These are phyloP conservation scores for Sclerurus mexicanus DNA, from an alignment of 2,113 vertebrate species.

Conservation along the genomic window DNA sequence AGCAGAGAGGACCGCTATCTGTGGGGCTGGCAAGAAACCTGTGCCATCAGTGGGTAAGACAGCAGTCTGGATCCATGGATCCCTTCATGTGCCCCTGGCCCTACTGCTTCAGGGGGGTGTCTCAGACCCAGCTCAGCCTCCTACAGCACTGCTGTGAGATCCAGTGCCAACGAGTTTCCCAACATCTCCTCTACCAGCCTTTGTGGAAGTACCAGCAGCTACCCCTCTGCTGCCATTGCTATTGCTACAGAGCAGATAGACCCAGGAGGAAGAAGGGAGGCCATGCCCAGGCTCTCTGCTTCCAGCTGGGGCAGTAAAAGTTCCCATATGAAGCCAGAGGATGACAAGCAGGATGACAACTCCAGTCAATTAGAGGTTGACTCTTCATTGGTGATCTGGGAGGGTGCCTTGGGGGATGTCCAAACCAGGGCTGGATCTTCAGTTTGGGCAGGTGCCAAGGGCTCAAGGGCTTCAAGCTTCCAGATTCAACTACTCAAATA, in stretches of 20 bases:
- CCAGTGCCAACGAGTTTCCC: not conserved
- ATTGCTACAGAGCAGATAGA: not conserved
- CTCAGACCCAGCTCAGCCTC: not conserved
- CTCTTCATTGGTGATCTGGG: fast-evolving
- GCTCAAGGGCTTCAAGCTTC: not conserved
- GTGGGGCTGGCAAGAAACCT: not conserved
- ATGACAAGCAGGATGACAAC: fast-evolving
- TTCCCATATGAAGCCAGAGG: fast-evolving
- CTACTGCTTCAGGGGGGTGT: not conserved
- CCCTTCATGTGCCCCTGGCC: too few relatives aligned
- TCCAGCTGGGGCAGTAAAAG: fast-evolving
- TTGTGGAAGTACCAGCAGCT: too few relatives aligned
- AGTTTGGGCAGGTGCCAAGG: not conserved
- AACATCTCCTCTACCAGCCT: not conserved
- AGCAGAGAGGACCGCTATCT: fast-evolving
- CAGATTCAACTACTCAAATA: not conserved
- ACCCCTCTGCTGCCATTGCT: fast-evolving
- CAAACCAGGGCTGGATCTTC: fast-evolving
- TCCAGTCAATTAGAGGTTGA: not conserved
- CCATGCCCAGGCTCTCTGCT: not conserved
- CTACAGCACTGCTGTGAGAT: not conserved
- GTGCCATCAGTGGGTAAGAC: not conserved
- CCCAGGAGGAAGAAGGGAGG: not conserved
- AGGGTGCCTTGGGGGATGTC: fast-evolving
- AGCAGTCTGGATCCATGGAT: too few relatives aligned